These are phyloP conservation scores for Terebella lapidaria DNA, from an alignment of 2,888 invertebrate species.

Conservation along the genomic window DNA sequence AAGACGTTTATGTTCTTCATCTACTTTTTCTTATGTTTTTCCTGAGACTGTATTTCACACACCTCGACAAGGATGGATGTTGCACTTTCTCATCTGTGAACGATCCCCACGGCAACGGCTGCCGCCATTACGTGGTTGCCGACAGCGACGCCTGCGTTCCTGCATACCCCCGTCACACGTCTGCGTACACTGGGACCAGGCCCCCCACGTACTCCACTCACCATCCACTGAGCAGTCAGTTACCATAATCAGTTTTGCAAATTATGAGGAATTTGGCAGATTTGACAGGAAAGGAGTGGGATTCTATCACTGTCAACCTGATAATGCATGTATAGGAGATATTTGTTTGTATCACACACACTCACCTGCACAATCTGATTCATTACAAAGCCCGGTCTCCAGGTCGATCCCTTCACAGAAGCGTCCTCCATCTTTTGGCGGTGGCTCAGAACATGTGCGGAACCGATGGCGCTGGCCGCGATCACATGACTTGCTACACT, in stretches of 20 bases:
- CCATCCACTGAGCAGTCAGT: slow-evolving; percentile 44
- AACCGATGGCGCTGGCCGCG: slow-evolving; percentile 77
- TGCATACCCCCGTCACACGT: slow-evolving; percentile 59
- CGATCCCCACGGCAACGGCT: slow-evolving; percentile 50
- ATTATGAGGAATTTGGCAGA: too few relatives aligned
- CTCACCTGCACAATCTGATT: slow-evolving; percentile 42
- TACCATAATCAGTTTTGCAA: too few relatives aligned
- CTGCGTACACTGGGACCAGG: slow-evolving; percentile 59
- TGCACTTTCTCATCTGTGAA: slow-evolving; percentile 43
- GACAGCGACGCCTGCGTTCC: slow-evolving; percentile 57
- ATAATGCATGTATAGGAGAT: too few relatives aligned
- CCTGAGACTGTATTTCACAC: too few relatives aligned
- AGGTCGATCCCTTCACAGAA: slow-evolving; percentile 70
- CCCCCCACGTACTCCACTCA: slow-evolving; percentile 58
- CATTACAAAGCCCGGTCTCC: slow-evolving; percentile 73
- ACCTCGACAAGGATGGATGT: slow-evolving; percentile 42
- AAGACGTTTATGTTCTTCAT: too few relatives aligned
- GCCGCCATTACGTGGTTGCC: slow-evolving; percentile 51
- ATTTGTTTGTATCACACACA: not conserved
- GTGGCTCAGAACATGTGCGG: slow-evolving; percentile 79
- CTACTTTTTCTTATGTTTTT: too few relatives aligned
- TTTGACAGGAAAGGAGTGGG: too few relatives aligned
- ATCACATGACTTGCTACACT: slow-evolving; percentile 76
- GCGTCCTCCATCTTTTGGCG: slow-evolving; percentile 77
- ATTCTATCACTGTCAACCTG: too few relatives aligned